Evolutionary conservation across 2,888 invertebrate species (phyloP).

Genomic region (Tipula lateralis): DNA sequence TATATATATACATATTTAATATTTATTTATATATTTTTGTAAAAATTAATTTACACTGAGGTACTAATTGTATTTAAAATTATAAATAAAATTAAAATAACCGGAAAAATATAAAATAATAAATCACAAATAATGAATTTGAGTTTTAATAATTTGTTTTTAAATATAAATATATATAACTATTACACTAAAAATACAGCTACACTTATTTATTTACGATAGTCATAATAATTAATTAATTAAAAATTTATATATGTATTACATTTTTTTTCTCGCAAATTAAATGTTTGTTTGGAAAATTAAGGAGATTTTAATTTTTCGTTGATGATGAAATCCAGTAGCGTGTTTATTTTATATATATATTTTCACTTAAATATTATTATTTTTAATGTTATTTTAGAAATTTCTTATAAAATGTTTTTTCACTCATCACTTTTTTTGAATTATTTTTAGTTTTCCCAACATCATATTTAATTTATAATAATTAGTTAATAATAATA

Average conservation of each 20-base stretch:
- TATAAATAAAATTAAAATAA: not conserved
- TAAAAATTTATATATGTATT: not conserved
- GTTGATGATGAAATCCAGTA: conserved; percentile 19
- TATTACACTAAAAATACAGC: not conserved
- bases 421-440: conserved; percentile 20
- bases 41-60: conserved; percentile 28
- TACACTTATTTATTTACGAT: conserved; percentile 3
- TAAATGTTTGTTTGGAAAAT: not conserved
- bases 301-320: not conserved
- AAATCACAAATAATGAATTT: not conserved
- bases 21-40: not conserved
- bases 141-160: not conserved
- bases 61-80: conserved; percentile 30
- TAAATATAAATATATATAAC: conserved; percentile 12
- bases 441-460: not conserved
- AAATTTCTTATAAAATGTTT: not conserved
- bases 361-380: not conserved
- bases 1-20: not conserved
- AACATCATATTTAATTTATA: not conserved
- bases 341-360: not conserved
- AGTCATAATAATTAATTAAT: not conserved
- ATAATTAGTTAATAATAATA: not conserved
- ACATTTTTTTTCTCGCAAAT: not conserved
- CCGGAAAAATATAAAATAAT: not conserved
- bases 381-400: not conserved